Base-by-base conservation (phyloP, 1,140 invertebrate species). In the Calliopsis andreniformis region DNA sequence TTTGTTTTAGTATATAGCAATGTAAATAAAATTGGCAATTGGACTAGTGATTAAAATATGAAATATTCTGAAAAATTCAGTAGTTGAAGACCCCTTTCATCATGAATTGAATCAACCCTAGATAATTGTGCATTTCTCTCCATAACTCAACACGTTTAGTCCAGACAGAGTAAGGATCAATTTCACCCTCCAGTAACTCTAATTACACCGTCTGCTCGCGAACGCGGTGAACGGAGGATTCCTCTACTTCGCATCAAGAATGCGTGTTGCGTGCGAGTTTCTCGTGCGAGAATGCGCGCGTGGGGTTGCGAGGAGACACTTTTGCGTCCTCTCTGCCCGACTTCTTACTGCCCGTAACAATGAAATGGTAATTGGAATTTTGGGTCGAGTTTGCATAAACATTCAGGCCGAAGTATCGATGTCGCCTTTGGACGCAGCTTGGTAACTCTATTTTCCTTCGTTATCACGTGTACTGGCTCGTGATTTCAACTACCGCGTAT, bases 301-400 rank as follows among this genome's bases (percentile, higher is more conserved):
- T 51, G 20, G 55, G 58, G 45, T 78, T 79, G 68, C 51, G 63
- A 56, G 18, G 47, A 79, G 56, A 78, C 56, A 69, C 64, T 78
- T 78, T 62, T 63, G 4, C 10, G 61, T 78, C 53, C 72, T 56
- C 58, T 55, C 64, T 67, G 68, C 55, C 79, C 76, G 78, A 80
- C 78, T 80, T 83, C 66, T 75, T 78, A 20, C 51, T 45, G 18
- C 45, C 59, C 49, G 58, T 77, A 72, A 87, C 76, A 86, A 86
- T 76, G 58, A 80, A 72, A 71, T 23, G 72, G 59, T 78, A 86
- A 87, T 83, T 85, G 71, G 77, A 83, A 79, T 88, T 86, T 80
- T 73, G 75, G 86, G 85, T 89, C 87, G 61, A 78, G 63, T 89
- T 83, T 84, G 71, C 84, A 85, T 83, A 87, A 84, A 55, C 71